Base-by-base conservation (phyloP, 2,113 vertebrate species). In the Barbus barbus region DNA sequence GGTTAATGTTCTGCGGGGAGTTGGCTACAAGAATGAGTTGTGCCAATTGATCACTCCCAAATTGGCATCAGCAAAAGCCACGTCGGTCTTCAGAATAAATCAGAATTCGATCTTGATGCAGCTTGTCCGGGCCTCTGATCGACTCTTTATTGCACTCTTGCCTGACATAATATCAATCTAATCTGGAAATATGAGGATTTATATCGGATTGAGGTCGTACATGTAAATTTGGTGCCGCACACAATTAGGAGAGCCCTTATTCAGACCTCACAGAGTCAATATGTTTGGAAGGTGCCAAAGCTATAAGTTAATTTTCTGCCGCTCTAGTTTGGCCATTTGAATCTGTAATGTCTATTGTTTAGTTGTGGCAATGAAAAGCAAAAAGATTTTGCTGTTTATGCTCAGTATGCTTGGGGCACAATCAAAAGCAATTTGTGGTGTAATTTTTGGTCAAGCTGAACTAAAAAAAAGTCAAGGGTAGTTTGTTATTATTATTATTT, bases 41-140 rank as follows among this genome's bases (percentile, higher is more conserved):
- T 86, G 83, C 86, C 44, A 16, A 91, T 92, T 63, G 82, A 89
- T 92, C 87, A 91, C 61, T 78, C 88, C 72, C 85, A 89, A 91
- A 90, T 85, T 90, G 87, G 88, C 87, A 90, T 85, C 86, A 13
- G 31, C 83, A 65, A 89, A 86, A 88, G 88, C 69, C 53, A 61
- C 71, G 67, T 83, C 71, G 58, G 53, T 63, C 73, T 48, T 72
- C 16, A 6, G 67, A 78, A 90, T 91, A 87, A 91, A 92, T 92
- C 87, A 89, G 74, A 72, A 86, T 89, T 89, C 90, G 81, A 56
- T 44, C 71, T 16, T 31, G 74, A 89, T 88, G 82, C 67, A 83
- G 79, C 88, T 85, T 90, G 86, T 87, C 85, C 3, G 33, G 53
- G 63, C 85, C 77, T 33, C 58, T 86, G 89, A 90, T 90, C 76